These are phyloP conservation scores for Campylomormyrus tamandua DNA, from an alignment of 2,113 vertebrate genomes.

Conservation along the genomic window DNA sequence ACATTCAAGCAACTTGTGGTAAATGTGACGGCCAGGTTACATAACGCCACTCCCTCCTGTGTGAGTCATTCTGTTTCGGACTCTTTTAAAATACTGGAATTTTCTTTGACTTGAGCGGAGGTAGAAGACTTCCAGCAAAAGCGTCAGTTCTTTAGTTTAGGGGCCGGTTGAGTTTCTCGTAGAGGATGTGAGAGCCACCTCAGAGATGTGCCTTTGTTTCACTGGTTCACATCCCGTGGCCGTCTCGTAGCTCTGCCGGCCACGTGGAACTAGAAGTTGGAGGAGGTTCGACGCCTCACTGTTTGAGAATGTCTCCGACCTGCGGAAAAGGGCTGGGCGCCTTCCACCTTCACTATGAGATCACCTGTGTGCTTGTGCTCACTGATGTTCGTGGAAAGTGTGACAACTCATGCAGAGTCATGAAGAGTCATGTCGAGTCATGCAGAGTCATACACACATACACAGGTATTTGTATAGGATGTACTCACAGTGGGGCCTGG, in stretches of 20 bases:
- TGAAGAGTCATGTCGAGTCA: background rate
- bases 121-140: background rate
- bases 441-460: background rate
- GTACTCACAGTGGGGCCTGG: constrained; percentile 15
- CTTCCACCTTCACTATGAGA: background rate
- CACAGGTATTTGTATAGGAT: background rate
- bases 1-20: background rate
- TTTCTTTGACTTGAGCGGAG: background rate
- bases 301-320: background rate
- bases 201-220: background rate
- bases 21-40: background rate
- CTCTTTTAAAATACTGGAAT: background rate
- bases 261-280: background rate
- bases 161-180: background rate
- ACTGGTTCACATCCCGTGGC: background rate
- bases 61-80: background rate
- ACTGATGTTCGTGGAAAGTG: background rate
- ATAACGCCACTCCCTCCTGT: background rate
- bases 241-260: background rate
- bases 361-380: background rate
- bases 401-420: background rate
- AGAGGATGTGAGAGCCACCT: background rate
- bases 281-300: background rate
- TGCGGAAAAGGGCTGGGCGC: background rate
- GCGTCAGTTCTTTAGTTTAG: background rate